These are phyloP conservation scores for Lithobates pipiens DNA, from an alignment of 2,797 vertebrate species.

Conservation along the genomic window DNA sequence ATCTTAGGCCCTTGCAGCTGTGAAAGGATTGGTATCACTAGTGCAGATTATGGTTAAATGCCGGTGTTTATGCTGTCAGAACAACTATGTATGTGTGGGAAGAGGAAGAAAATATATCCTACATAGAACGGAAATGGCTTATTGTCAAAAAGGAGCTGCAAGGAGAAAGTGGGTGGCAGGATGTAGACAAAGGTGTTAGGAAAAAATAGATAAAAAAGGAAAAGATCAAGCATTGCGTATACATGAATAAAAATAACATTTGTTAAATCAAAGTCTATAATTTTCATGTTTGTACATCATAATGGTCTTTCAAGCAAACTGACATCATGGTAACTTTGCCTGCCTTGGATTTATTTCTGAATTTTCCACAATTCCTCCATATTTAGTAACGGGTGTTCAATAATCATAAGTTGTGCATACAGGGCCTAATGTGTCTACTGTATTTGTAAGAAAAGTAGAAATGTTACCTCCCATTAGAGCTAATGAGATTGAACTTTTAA, in stretches of 20 bases:
- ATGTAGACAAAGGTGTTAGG: background rate
- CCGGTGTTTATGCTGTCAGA: constrained; percentile 53
- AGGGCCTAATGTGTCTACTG: too few species aligned
- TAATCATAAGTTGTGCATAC: too few species aligned
- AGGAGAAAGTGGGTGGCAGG: background rate
- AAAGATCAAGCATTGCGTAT: background rate
- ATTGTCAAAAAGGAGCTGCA: constrained; percentile 32
- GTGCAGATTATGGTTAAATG: constrained; percentile 37
- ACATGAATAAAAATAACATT: background rate
- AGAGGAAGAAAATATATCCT: constrained; percentile 53
- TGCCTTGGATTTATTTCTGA: background rate
- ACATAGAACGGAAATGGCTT: constrained; percentile 49
- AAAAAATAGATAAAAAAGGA: constrained; percentile 13
- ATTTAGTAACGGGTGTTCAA: background rate
- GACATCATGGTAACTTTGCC: background rate
- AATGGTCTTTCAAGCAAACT: background rate
- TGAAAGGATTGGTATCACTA: constrained; percentile 39
- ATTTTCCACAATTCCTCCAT: background rate
- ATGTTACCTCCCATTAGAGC: too few species aligned
- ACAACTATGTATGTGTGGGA: constrained; percentile 45
- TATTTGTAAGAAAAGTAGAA: too few species aligned
- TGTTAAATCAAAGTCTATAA: background rate
- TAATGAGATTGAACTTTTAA: too few species aligned
- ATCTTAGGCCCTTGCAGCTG: background rate
- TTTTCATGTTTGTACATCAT: background rate